Evolutionary conservation across 2,113 vertebrate genomes (phyloP).

Genomic region (Tautogolabrus adspersus): DNA sequence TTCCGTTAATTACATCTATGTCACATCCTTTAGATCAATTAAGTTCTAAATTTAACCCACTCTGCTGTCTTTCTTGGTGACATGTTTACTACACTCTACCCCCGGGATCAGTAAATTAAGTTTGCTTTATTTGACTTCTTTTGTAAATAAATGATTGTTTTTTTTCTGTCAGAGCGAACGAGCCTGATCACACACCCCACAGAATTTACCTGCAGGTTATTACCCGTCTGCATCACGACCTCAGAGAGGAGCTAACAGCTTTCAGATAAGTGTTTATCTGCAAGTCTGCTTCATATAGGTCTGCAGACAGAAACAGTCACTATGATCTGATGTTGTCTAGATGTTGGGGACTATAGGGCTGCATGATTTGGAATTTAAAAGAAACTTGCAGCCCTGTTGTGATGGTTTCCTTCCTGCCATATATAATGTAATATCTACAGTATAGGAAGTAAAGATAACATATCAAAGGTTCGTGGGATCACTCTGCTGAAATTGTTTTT

Average conservation of each 20-base stretch:
- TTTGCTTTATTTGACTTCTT: constrained; percentile 10
- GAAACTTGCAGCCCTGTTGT: too few relatives aligned
- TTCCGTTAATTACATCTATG: background rate
- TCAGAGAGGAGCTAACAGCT: constrained; percentile 6
- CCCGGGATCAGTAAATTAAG: constrained; percentile 1
- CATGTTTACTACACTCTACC: constrained; percentile 11
- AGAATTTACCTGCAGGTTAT: constrained; percentile 23
- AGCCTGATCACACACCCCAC: constrained; percentile 11
- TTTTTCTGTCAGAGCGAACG: constrained; percentile 13
- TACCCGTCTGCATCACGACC: background rate
- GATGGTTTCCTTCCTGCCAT: too few relatives aligned
- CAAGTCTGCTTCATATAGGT: constrained; percentile 20
- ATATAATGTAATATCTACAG: too few relatives aligned
- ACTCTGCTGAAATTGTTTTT: too few relatives aligned
- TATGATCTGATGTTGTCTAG: background rate
- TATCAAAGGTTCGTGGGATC: background rate
- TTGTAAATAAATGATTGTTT: constrained; percentile 22
- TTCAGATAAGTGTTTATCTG: background rate
- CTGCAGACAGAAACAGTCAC: background rate
- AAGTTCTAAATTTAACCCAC: background rate
- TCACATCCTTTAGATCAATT: background rate
- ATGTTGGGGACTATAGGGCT: fast-evolving
- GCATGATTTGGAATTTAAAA: too few relatives aligned
- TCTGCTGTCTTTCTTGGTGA: background rate
- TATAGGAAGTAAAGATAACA: too few relatives aligned